A percentile compares a stretch with the other conserved stretches of the same genome.
phyloP scores from a whole-genome alignment of 2,797 vertebrate species.

The Manis pentadactyla region DNA sequence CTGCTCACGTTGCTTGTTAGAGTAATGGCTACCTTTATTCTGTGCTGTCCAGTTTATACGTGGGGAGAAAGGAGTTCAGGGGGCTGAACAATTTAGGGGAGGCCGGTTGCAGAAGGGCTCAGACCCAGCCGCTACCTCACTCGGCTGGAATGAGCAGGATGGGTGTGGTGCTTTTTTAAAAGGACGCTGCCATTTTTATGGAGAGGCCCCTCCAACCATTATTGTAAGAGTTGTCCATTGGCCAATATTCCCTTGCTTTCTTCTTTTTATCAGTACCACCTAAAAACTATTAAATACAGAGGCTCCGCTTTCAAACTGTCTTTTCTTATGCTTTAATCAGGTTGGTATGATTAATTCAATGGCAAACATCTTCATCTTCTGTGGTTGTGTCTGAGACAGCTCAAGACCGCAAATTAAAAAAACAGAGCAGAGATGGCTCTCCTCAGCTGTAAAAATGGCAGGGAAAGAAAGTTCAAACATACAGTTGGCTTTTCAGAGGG shows the following conservation, averaged over 20 bases:
- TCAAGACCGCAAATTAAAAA: background rate
- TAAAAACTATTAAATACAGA: background rate
- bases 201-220: background rate
- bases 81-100: background rate
- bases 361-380: background rate
- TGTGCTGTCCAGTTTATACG: background rate
- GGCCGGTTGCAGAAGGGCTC: background rate
- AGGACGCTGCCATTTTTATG: background rate
- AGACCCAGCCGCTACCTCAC: background rate
- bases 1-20: background rate
- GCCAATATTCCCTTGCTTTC: background rate
- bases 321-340: background rate
- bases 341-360: background rate
- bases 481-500: background rate
- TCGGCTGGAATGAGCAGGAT: background rate
- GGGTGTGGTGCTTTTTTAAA: background rate
- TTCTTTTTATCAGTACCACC: background rate
- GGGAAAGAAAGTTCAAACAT: background rate
- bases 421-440: constrained; percentile 1
- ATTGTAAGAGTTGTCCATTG: background rate
- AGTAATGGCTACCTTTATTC: background rate
- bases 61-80: background rate
- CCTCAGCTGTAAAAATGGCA: background rate
- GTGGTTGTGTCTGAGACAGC: background rate
- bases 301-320: background rate